Percentiles rank a stretch among this genome's conserved stretches.
Conservation (phyloP, 2,888 invertebrate genomes). For the Drosophila monieri region DNA sequence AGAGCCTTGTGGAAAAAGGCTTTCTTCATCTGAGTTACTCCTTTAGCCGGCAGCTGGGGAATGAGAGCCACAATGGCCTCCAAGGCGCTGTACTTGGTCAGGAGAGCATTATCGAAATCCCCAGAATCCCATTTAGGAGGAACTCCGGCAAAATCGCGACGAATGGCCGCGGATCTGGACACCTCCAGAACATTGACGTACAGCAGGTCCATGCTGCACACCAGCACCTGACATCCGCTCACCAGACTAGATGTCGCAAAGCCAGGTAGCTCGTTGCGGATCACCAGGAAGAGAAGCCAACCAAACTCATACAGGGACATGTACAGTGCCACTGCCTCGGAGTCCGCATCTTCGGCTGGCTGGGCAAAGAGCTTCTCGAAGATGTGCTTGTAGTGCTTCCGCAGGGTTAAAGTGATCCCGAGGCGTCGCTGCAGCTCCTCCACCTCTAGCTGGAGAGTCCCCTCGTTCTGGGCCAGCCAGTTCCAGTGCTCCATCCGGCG, state of each 20-base stretch:
- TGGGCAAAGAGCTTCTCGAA: constrained; percentile 47
- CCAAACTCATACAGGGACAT: constrained; percentile 61
- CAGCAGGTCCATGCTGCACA: constrained; percentile 61
- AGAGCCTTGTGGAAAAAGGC: constrained; percentile 53
- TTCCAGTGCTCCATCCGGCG: constrained; percentile 59
- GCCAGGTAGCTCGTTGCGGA: constrained; percentile 58
- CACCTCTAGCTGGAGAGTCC: constrained; percentile 46
- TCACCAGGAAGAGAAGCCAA: constrained; percentile 60
- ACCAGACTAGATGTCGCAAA: constrained; percentile 45
- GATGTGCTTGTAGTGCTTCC: constrained; percentile 54
- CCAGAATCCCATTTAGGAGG: constrained; percentile 49
- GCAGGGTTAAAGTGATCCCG: constrained; percentile 42
- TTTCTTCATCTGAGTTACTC: constrained; percentile 39
- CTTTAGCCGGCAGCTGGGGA: constrained; percentile 45
- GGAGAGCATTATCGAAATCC: constrained; percentile 33
- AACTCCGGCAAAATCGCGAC: constrained; percentile 44
- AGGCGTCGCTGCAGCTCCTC: constrained; percentile 45
- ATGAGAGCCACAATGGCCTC: constrained; percentile 44
- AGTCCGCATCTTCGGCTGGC: constrained; percentile 30
- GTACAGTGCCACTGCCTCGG: constrained; percentile 41
- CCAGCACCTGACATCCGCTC: constrained; percentile 55
- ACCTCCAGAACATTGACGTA: constrained; percentile 63
- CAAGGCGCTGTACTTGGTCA: constrained; percentile 48
- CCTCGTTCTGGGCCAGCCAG: constrained; percentile 43
- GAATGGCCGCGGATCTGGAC: constrained; percentile 45